These are phyloP conservation scores for Heliconius congener DNA, from an alignment of 1,140 invertebrate species.

Conservation along the genomic window DNA sequence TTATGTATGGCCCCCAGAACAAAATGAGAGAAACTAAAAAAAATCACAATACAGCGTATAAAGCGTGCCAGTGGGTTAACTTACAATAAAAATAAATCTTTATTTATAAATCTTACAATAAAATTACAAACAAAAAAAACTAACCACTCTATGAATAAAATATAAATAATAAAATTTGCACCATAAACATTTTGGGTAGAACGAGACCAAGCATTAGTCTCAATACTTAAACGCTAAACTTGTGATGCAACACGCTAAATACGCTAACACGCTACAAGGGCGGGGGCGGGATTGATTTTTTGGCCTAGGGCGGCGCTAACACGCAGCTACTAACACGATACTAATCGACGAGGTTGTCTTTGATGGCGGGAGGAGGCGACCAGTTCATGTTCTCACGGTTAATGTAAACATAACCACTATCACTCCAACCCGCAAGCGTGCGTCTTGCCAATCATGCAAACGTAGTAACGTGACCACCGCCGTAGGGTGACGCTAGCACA, in stretches of 20 bases:
- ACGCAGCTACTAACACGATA: constrained; percentile 51
- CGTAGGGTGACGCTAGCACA: too few species aligned
- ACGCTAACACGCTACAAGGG: neutral
- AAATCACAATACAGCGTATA: too few species aligned
- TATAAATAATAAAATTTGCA: constrained; percentile 37
- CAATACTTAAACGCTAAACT: constrained; percentile 43
- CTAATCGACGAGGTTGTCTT: constrained; percentile 32
- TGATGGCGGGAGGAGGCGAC: too few species aligned
- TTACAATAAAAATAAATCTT: neutral
- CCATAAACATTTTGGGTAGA: constrained; percentile 32
- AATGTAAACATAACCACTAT: too few species aligned
- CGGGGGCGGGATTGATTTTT: constrained; percentile 29
- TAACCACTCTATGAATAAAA: constrained; percentile 6
- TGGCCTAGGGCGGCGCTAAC: constrained; percentile 48
- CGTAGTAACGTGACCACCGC: too few species aligned
- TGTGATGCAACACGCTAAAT: constrained; percentile 49
- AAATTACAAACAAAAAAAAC: neutral
- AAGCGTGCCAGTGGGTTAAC: too few species aligned
- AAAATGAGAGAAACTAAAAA: too few species aligned
- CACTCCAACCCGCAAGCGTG: too few species aligned
- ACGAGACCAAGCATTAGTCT: neutral
- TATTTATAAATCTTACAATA: neutral
- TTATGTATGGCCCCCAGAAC: too few species aligned
- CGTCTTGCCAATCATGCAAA: too few species aligned
- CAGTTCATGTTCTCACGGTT: too few species aligned